These are phyloP conservation scores for Euphonia xanthogaster DNA, from an alignment of 2,797 vertebrate genomes.

Conservation along the genomic window DNA sequence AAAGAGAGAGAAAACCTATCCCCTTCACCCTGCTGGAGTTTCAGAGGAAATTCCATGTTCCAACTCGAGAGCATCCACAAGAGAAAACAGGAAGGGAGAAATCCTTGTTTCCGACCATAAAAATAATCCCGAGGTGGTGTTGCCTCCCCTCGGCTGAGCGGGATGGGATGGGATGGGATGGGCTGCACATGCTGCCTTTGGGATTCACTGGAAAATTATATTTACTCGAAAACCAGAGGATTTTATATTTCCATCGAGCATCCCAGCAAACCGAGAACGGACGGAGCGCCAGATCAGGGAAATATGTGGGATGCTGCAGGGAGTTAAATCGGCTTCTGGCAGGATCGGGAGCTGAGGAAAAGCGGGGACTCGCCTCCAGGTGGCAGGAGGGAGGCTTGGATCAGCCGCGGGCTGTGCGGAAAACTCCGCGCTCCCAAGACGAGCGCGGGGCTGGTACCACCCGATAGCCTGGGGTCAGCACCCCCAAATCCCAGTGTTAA, in stretches of 20 bases:
- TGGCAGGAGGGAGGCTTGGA: slow-evolving; percentile 7
- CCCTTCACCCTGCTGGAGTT: not conserved
- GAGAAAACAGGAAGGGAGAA: not conserved
- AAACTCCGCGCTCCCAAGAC: accelerated
- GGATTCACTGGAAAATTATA: not conserved
- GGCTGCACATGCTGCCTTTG: not conserved
- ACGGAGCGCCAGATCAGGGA: accelerated
- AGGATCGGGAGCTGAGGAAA: not conserved
- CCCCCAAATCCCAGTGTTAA: not conserved
- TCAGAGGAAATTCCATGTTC: slow-evolving; percentile 34
- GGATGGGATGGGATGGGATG: not conserved
- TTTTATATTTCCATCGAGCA: not conserved
- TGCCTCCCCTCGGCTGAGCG: not conserved
- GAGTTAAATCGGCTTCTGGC: not conserved
- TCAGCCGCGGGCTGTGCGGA: not conserved
- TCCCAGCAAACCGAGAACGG: accelerated
- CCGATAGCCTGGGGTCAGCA: not conserved
- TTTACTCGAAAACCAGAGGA: not conserved
- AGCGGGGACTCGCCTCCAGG: not conserved
- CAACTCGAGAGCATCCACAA: not conserved
- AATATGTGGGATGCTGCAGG: accelerated
- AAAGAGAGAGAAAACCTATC: not conserved
- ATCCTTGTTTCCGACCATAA: not conserved
- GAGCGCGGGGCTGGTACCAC: accelerated
- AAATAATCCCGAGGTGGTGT: not conserved